Base-by-base conservation (phyloP, 35 echinoderm and acorn worm genomes). In the Eucidaris tribuloides region DNA sequence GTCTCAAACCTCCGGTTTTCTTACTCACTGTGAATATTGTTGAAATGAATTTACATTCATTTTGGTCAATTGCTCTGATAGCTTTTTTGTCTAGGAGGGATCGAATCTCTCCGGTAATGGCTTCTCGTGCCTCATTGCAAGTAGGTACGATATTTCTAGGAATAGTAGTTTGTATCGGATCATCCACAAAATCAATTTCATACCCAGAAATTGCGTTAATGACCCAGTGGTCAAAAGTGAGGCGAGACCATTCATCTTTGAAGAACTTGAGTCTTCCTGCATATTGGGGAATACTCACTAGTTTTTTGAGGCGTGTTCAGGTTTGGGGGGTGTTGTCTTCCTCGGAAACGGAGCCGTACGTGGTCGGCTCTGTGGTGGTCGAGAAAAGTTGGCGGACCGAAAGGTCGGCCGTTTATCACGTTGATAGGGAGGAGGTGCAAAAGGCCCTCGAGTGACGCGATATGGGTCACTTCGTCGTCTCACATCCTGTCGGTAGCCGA, bases 11-110 rank as follows among this genome's bases (percentile, higher is more conserved):
- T 52, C 85, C 84, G 11, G 52, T 18, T 37, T 44, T 77, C 48
- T 86, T 86, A 2, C 70, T 68, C 9, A 61, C 37, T 19, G 38
- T 33, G 42, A 86, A 86, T 18, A 86, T 52, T 32, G 29, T 77
- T 5, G 84, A 86, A 1, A 86, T 7, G 55, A 78, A 86, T 34
- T 78, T 42, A 38, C 31, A 25, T 5, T 77, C 64, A 14, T 61
- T 14, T 11, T 9, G 9, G 4, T 38, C 46, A 2, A 34, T 52
- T 78, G 57, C 2, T 31, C 23, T 38, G 13, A 86, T 86, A 7
- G 70, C 84, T 6, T 55, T 55, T 55, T 85, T 85, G 25, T 62
- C 23, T 4, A 62, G 27, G 35, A 62, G 59, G 15, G 59, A 62
- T 13, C 0, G 5, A 23, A 62, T 62, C 20, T 62, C 59, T 32